phyloP scores from a whole-genome alignment of 2,113 vertebrate species.

The Misgurnus anguillicaudatus region DNA sequence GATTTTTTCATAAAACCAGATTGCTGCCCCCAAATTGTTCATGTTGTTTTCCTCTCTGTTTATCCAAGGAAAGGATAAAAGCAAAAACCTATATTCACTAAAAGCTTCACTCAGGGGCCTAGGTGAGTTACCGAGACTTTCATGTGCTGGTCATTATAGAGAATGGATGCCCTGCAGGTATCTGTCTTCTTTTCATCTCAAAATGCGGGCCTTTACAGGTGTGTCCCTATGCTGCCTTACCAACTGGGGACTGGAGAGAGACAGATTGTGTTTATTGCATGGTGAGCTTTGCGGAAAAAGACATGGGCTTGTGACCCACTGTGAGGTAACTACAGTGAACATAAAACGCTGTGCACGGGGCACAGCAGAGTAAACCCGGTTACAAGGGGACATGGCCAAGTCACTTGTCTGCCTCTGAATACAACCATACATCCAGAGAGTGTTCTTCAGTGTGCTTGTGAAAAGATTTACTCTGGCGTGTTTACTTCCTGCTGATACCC shows the following conservation, averaged over 20 bases:
- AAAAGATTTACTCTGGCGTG: constrained; percentile 19
- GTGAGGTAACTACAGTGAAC: constrained; percentile 22
- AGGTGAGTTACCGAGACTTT: constrained; percentile 59
- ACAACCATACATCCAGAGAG: not conserved
- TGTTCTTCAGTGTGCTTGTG: not conserved
- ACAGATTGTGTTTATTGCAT: constrained; percentile 41
- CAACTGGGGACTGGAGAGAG: not conserved
- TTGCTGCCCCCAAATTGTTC: constrained; percentile 42
- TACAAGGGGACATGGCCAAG: constrained; percentile 2
- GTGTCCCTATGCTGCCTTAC: not conserved
- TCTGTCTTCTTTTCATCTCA: constrained; percentile 53
- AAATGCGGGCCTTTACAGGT: constrained; percentile 40
- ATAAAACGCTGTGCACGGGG: constrained; percentile 3
- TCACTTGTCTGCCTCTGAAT: constrained; percentile 2
- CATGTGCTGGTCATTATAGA: constrained; percentile 57
- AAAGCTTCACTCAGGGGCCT: constrained; percentile 57
- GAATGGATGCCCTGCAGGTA: constrained; percentile 54
- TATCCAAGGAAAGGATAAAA: constrained; percentile 63
- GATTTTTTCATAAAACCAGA: constrained; percentile 44
- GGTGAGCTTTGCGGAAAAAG: constrained; percentile 6
- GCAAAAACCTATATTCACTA: constrained; percentile 44
- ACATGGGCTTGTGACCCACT: not conserved
- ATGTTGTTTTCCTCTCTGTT: constrained; percentile 50
- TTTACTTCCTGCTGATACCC: constrained; percentile 21
- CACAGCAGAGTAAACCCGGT: constrained; percentile 5